Evolutionary conservation across 2,797 vertebrate genomes (phyloP).

Genomic region (Poeciliopsis paucimaculata): DNA sequence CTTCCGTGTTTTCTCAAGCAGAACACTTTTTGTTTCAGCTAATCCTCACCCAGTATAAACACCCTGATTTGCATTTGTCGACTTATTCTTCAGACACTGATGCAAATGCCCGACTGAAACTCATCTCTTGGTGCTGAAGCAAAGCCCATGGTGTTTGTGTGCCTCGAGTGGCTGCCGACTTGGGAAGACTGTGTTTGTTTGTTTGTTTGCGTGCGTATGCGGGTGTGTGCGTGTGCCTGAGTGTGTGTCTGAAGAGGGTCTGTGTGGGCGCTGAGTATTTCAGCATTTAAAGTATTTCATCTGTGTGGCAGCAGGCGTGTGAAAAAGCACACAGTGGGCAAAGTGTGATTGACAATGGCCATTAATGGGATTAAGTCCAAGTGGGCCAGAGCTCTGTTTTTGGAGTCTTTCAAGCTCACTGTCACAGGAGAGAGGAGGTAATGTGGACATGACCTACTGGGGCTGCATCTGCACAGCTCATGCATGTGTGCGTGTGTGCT

Average conservation of each 20-base stretch:
- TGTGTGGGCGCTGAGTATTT: conserved; percentile 20
- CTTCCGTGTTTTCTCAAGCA: conserved; percentile 59
- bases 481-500: conserved; percentile 13
- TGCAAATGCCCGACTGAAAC: conserved; percentile 75
- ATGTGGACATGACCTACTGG: conserved; percentile 53
- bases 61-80: conserved; percentile 69
- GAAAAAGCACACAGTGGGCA: conserved; percentile 33
- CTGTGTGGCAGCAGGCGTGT: conserved; percentile 29
- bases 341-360: conserved; percentile 72
- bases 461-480: conserved; percentile 40
- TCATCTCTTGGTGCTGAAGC: conserved; percentile 55
- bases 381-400: conserved; percentile 68
- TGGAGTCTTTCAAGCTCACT: conserved; percentile 71
- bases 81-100: conserved; percentile 72
- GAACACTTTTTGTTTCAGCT: conserved; percentile 74
- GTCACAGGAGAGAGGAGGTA: conserved; percentile 47
- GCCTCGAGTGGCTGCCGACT: conserved; percentile 44
- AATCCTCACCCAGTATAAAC: conserved; percentile 74
- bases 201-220: conserved; percentile 3
- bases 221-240: not conserved
- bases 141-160: conserved; percentile 53
- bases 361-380: conserved; percentile 80
- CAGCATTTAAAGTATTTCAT: conserved; percentile 31
- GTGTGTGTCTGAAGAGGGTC: conserved; percentile 29
- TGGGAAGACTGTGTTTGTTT: conserved; percentile 7